Evolutionary conservation across 2,797 vertebrate species (phyloP), one percentile per base, ranked within the genome.

Genomic region (Lindbergichthys nudifrons): DNA sequence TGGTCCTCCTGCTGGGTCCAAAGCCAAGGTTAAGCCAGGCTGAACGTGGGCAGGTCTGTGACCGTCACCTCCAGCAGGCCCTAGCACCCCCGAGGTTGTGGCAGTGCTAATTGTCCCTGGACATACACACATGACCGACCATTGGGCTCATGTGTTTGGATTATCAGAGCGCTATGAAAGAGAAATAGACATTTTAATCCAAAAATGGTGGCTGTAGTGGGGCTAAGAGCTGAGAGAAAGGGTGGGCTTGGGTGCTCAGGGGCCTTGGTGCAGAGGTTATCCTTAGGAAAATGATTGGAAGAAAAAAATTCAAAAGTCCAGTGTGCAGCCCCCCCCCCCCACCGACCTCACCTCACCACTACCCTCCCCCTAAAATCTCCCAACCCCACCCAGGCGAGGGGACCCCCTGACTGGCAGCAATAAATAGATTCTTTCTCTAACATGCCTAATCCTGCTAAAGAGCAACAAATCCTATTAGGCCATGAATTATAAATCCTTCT

Each of bases 391-490:
- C 70, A 58, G 48, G 58, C 70, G 14, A 51, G 73, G 77, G 84
- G 90, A 89, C 86, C 89, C 85, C 87, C 93, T 82, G 87, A 95
- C 92, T 92, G 84, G 80, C 87, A 84, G 91, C 89, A 94, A 95
- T 95, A 95, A 96, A 95, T 94, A 94, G 92, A 92, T 92, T 94
- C 85, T 94, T 96, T 95, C 93, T 96, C 87, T 93, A 95, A 95
- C 93, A 94, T 89, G 89, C 85, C 84, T 96, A 96, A 96, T 96
- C 95, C 94, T 87, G 82, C 95, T 95, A 95, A 96, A 96, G 94
- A 95, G 94, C 93, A 93, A 92, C 91, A 94, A 96, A 96, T 96
- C 95, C 94, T 95, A 94, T 96, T 95, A 96, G 91, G 91, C 90
- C 92, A 94, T 95, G 94, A 94, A 95, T 96, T 94, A 93, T 95